Base-by-base conservation (phyloP, 1,140 invertebrate species). In the Drosophila lowei region DNA sequence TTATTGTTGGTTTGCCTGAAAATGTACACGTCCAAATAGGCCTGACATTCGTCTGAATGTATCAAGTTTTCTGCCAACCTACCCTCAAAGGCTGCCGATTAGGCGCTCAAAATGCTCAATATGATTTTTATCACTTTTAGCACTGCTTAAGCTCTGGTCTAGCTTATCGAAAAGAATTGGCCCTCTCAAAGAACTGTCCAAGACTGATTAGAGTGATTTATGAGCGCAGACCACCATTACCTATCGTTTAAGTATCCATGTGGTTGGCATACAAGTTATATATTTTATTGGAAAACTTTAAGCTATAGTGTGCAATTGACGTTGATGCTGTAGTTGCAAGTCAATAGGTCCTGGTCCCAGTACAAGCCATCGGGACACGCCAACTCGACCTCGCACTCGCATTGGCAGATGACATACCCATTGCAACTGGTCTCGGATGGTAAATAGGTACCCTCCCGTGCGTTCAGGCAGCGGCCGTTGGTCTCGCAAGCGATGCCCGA, bases 351-450 rank as follows among this genome's bases (percentile, higher is more conserved):
- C 6, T 53, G 0, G 16, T 86, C 77, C 83, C 83, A 86, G 11
- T 81, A 72, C 2, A 86, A 28, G 0, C 54, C 66, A 0, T 28
- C 23, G 0, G 34, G 8, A 6, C 81, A 86, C 13, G 57, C 4
- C 81, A 78, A 68, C 21, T 67, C 62, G 8, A 86, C 60, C 30
- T 86, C 83, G 23, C 83, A 86, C 21, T 86, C 83, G 18, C 83
- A 86, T 55, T 86, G 81, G 13, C 83, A 86, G 41, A 86, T 46
- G 7, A 59, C 50, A 16, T 44, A 86, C 1, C 11, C 28, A 8
- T 64, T 55, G 43, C 83, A 88, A 49, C 28, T 70, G 16, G 60
- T 78, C 38, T 49, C 9, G 3, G 83, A 88, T 0, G 48, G 49
- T 0, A 88, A 13, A 1, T 23, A 9, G 0, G 42, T 60, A 3